Conservation (phyloP, 2,113 vertebrate genomes). For the Ciconia stormi region DNA sequence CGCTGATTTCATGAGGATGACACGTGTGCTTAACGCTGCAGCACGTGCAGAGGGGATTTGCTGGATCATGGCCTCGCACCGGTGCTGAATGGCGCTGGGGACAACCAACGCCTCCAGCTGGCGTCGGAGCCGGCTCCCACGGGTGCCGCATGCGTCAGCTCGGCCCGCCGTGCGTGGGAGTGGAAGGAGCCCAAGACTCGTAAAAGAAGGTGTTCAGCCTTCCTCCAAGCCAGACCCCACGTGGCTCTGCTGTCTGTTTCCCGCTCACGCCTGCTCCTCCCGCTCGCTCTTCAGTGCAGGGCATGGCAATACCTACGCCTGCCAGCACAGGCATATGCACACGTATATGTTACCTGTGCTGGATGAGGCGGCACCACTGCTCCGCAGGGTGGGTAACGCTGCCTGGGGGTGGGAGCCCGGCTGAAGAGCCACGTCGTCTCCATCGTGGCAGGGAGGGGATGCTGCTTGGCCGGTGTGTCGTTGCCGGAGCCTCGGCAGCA, state of each 20-base stretch:
- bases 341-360: fast-evolving
- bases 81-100: fast-evolving
- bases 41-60: neutral
- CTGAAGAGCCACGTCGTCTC: neutral
- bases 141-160: neutral
- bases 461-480: fast-evolving
- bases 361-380: fast-evolving
- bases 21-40: fast-evolving
- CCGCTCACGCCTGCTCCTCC: neutral
- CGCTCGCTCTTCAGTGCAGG: fast-evolving
- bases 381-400: fast-evolving
- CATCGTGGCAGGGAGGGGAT: fast-evolving
- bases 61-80: fast-evolving
- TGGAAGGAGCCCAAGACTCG: neutral
- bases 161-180: neutral
- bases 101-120: neutral
- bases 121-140: neutral
- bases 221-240: neutral
- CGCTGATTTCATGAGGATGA: fast-evolving
- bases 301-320: fast-evolving
- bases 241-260: neutral
- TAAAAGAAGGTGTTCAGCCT: neutral
- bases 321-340: fast-evolving
- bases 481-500: fast-evolving
- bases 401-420: fast-evolving